These are phyloP conservation scores for Melanostoma mellinum DNA, from an alignment of 2,888 invertebrate species.

Conservation along the genomic window DNA sequence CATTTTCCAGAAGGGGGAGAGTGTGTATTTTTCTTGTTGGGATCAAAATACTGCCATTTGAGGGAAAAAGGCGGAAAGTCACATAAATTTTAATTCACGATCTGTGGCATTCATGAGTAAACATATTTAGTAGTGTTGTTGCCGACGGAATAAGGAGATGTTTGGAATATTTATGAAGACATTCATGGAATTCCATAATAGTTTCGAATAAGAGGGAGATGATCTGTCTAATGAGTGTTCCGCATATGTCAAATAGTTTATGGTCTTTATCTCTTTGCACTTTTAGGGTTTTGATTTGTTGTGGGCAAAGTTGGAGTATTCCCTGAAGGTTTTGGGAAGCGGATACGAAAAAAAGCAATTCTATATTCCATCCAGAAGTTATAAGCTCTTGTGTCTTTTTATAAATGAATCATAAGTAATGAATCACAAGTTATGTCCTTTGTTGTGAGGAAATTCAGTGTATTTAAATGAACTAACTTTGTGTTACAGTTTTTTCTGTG, in stretches of 20 bases:
- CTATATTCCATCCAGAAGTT: too few species aligned
- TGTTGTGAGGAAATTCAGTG: too few species aligned
- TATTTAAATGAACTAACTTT: too few species aligned
- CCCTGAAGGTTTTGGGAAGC: too few species aligned
- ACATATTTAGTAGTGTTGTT: conserved; percentile 24
- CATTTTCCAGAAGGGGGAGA: conserved; percentile 29
- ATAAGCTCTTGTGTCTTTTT: too few species aligned
- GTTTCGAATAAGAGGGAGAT: conserved; percentile 17
- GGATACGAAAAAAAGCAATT: too few species aligned
- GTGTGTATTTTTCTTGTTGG: conserved; percentile 24
- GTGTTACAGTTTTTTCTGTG: too few species aligned
- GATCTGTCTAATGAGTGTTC: conserved; percentile 16
- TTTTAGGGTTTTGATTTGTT: too few species aligned
- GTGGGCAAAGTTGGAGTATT: too few species aligned
- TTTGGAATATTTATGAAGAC: conserved; percentile 73
- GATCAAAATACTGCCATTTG: conserved; percentile 51
- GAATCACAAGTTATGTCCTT: too few species aligned
- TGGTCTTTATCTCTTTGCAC: too few species aligned
- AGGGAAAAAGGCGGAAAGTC: conserved; percentile 54
- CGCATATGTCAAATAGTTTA: conserved; percentile 32
- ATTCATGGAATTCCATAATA: conserved; percentile 69
- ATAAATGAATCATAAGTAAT: too few species aligned
- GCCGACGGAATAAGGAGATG: conserved; percentile 25
- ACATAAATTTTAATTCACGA: conserved; percentile 65
- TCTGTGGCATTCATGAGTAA: conserved; percentile 48